A percentile compares a stretch with the other conserved stretches of the same genome.
Conservation (phyloP, 2,888 invertebrate genomes). For the Parnassius smintheus region DNA sequence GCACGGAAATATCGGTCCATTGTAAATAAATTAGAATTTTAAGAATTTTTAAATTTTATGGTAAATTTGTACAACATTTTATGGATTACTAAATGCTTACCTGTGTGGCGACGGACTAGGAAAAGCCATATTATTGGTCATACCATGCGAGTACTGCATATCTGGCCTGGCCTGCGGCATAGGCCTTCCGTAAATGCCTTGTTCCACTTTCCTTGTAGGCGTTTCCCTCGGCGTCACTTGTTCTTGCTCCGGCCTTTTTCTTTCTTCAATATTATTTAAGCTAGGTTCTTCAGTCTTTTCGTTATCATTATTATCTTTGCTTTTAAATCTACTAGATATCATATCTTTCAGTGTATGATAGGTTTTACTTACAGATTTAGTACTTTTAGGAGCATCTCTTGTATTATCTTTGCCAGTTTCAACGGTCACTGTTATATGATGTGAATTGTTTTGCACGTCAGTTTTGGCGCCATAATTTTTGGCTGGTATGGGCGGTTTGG, state of each 20-base stretch:
- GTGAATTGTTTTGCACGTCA: constrained; percentile 67
- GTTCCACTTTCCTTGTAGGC: constrained; percentile 77
- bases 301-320: constrained; percentile 79
- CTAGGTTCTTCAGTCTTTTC: constrained; percentile 76
- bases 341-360: constrained; percentile 92
- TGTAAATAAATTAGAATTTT: too few species aligned
- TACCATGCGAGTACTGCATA: constrained; percentile 69
- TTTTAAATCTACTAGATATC: constrained; percentile 90
- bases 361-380: constrained; percentile 88
- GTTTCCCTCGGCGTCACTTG: constrained; percentile 70
- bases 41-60: too few species aligned
- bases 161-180: constrained; percentile 74
- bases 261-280: constrained; percentile 84
- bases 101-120: constrained; percentile 73
- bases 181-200: constrained; percentile 83
- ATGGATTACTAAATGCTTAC: constrained; percentile 42
- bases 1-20: too few species aligned
- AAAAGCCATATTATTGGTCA: constrained; percentile 69
- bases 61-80: not conserved
- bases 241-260: constrained; percentile 65
- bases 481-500: constrained; percentile 74
- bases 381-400: constrained; percentile 79
- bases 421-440: constrained; percentile 80
- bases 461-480: constrained; percentile 67
- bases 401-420: constrained; percentile 82